Base-by-base conservation (phyloP, 2,113 vertebrate species). In the Orthonyx spaldingii region DNA sequence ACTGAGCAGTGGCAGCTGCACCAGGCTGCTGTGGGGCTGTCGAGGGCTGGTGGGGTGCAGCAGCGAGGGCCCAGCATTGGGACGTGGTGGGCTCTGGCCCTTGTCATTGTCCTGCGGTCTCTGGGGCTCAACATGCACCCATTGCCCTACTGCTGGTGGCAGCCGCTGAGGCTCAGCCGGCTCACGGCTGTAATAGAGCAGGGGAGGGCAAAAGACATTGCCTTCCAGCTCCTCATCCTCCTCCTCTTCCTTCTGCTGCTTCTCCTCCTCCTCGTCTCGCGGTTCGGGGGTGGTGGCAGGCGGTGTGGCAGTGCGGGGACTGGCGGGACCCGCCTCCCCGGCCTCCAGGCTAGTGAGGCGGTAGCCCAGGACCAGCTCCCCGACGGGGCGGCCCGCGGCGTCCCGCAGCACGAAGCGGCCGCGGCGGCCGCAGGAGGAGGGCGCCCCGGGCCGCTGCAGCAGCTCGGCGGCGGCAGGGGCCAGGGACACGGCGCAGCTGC, bases 1-100 rank as follows among this genome's bases (percentile, higher is more conserved):
- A 26, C 98, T 99, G 60, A 99, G 96, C 2, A 99, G 95, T 3
- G 99, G 99, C 87, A 99, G 89, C 89, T 98, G 98, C 65, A 68
- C 92, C 72, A 99, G 57, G 3, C 96, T 63, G 42, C 90, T 13
- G 12, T 23, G 77, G n/a, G 89, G 86, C 72, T 91, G 68, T 5
- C 0, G 41, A 16, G 77, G 39, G 53, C 66, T 49, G 26, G 16
- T 0, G 1, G 78, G 66, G 26, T 83, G 92, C 71, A 95, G 44
- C 82, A 95, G 30, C 0, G 82, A 94, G 20, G 88, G 87, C 32
- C 84, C 84, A 6, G 78, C 74, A 7, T 22, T 30, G 50, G 78
- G 87, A 10, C 5, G 78, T 4, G 47, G 65, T 6, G 39, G 56
- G 61, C n/a, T 96, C 91, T 16, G 91, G 24, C 7, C 66, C 7